Percentiles rank a stretch among this genome's conserved stretches.
phyloP scores from a whole-genome alignment of 2,113 vertebrate genomes.

The Paradoxurus hermaphroditus region DNA sequence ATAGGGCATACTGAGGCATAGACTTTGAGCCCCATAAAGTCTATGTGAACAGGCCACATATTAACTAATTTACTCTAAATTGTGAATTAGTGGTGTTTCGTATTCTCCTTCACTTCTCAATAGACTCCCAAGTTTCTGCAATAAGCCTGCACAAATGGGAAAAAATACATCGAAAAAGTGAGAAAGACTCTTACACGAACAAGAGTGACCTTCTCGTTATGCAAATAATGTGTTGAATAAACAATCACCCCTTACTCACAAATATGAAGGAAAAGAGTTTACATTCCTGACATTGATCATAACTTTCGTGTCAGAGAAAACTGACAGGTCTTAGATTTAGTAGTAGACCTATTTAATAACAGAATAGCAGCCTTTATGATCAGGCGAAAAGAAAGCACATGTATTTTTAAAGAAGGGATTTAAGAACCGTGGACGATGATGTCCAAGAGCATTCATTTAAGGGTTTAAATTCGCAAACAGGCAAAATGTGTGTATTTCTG shows the following conservation, averaged over 20 bases:
- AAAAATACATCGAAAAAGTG: neutral
- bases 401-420: neutral
- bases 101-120: neutral
- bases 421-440: neutral
- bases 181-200: neutral
- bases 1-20: neutral
- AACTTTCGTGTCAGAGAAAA: neutral
- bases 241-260: neutral
- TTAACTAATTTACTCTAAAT: neutral
- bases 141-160: neutral
- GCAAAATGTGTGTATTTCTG: conserved; percentile 9
- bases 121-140: neutral
- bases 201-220: neutral
- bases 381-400: neutral
- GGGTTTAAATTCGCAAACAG: neutral
- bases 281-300: neutral
- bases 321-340: neutral
- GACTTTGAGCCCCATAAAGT: neutral
- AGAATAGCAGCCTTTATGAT: neutral
- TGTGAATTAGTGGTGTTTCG: neutral
- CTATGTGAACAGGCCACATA: neutral
- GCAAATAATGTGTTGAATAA: neutral
- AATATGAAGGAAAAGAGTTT: neutral
- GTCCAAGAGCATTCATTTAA: neutral
- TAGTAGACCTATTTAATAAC: neutral